phyloP scores from a whole-genome alignment of 1,140 invertebrate species.

The Camponotus vicinus region DNA sequence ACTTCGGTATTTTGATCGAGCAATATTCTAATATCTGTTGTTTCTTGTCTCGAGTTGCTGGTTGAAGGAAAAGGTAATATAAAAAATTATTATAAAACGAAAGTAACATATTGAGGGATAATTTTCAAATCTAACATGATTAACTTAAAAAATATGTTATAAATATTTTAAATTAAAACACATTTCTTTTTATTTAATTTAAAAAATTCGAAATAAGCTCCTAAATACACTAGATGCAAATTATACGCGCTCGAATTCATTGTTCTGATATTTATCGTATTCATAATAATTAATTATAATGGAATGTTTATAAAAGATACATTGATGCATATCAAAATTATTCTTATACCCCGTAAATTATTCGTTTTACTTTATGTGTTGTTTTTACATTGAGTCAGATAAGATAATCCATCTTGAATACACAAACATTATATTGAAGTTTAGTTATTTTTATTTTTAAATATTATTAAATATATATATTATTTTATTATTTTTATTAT shows the following conservation, averaged over 20 bases:
- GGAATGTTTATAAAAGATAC: no score
- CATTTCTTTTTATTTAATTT: neutral
- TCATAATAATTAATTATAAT: no score
- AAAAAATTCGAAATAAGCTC: neutral
- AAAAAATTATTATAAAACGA: no score
- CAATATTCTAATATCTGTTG: slow-evolving; percentile 43
- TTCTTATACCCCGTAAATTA: no score
- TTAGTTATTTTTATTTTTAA: no score
- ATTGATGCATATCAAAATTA: no score
- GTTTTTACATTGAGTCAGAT: no score
- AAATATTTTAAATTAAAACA: neutral
- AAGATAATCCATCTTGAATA: no score
- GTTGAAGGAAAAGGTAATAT: neutral
- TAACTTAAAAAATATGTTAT: neutral
- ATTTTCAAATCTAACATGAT: neutral
- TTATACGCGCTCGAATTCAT: neutral
- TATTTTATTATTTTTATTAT: no score
- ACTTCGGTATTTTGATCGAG: slow-evolving; percentile 7
- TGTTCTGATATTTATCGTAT: neutral
- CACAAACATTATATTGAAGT: no score
- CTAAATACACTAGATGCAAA: neutral
- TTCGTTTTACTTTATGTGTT: no score
- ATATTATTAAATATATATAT: no score
- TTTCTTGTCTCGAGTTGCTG: slow-evolving; percentile 48
- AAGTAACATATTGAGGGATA: neutral